These are phyloP conservation scores for Pollimyrus isidori DNA, from an alignment of 2,113 vertebrate genomes.

Conservation along the genomic window DNA sequence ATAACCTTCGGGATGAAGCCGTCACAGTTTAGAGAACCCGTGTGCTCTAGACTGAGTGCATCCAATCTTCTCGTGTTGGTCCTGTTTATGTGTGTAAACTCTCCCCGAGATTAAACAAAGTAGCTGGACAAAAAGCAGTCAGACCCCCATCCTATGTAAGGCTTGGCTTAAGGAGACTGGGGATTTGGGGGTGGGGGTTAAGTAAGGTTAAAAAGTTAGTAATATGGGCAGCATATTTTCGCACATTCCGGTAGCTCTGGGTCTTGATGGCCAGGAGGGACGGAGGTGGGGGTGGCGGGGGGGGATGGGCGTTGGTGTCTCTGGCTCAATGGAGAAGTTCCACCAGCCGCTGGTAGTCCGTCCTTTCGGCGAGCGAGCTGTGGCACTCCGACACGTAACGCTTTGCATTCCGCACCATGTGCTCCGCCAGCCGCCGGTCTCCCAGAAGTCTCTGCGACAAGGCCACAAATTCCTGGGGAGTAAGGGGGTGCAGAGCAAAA, in stretches of 20 bases:
- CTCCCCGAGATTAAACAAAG: background rate
- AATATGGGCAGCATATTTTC: background rate
- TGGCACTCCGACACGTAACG: conserved; percentile 65
- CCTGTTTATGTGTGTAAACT: background rate
- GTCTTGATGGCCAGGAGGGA: background rate
- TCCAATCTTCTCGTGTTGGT: background rate
- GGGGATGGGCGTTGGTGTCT: background rate
- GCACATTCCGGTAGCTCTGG: background rate
- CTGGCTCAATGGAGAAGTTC: conserved; percentile 47
- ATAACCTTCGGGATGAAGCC: background rate
- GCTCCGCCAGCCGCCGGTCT: conserved; percentile 56
- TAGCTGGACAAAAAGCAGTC: background rate
- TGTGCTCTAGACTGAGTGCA: background rate
- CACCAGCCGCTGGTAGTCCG: conserved; percentile 71
- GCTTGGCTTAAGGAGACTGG: background rate
- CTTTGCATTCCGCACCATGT: conserved; percentile 62
- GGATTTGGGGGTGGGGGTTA: background rate
- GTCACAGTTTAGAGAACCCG: background rate
- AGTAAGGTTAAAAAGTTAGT: background rate
- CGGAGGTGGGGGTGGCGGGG: no score
- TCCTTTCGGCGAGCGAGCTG: conserved; percentile 61
- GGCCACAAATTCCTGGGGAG: conserved; percentile 75
- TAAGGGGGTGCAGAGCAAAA: background rate
- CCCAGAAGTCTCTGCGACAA: conserved; percentile 69
- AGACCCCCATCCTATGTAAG: background rate